phyloP scores from a whole-genome alignment of 37 sponge, comb jelly and placozoan genomes.

The Ephydatia muelleri region DNA sequence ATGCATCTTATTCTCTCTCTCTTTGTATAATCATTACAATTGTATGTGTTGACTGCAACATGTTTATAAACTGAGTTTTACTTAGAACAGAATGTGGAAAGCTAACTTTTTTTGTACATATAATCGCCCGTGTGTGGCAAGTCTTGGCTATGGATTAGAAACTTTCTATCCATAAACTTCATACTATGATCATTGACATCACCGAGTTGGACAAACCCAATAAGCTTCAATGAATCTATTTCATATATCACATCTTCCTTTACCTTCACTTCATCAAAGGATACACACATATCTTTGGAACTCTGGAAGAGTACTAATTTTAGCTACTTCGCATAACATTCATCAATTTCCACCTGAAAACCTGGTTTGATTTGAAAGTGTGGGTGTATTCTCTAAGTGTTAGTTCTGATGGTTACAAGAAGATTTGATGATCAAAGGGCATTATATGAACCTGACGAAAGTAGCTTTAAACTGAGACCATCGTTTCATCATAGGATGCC shows the following conservation, averaged over 20 bases:
- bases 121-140: constrained; percentile 10
- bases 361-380: constrained; percentile 17
- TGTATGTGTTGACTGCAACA: too few species aligned
- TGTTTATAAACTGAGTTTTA: too few species aligned
- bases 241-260: constrained; percentile 31
- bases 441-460: constrained; percentile 1
- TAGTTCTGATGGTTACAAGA: constrained; percentile 8
- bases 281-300: constrained; percentile 37
- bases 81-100: not conserved
- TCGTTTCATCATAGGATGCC: not conserved
- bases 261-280: constrained; percentile 37
- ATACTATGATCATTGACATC: constrained; percentile 13
- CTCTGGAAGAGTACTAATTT: constrained; percentile 16
- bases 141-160: not conserved
- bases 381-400: constrained; percentile 34
- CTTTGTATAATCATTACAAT: too few species aligned
- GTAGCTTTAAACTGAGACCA: constrained; percentile 33
- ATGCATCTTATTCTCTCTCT: too few species aligned
- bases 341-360: constrained; percentile 14
- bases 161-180: not conserved
- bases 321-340: constrained; percentile 18
- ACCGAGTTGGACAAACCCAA: constrained; percentile 12
- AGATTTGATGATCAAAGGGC: constrained; percentile 9
- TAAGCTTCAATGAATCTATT: not conserved
- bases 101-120: constrained; percentile 7